A percentile compares a stretch with the other conserved stretches of the same genome.
Evolutionary conservation across 2,113 vertebrate species (phyloP).

Genomic region (Progne subis): DNA sequence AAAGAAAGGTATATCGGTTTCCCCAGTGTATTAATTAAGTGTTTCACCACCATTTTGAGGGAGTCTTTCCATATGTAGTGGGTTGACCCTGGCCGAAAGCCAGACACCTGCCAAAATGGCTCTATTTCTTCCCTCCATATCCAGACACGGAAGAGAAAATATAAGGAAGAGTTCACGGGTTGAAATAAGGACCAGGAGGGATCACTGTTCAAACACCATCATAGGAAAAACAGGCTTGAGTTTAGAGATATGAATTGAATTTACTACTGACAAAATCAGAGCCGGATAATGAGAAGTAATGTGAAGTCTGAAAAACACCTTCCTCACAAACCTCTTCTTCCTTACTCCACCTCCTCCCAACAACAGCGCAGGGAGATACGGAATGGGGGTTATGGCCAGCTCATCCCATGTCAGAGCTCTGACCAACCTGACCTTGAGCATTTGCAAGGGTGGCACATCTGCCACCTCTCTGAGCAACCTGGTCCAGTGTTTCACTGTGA

Average conservation of each 20-base stretch:
- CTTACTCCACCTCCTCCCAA: neutral
- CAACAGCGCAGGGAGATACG: rapidly evolving
- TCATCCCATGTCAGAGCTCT: neutral
- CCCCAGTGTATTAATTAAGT: neutral
- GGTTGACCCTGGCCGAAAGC: neutral
- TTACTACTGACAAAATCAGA: neutral
- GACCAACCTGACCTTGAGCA: neutral
- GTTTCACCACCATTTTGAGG: neutral
- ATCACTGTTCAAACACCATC: neutral
- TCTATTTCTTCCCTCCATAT: neutral
- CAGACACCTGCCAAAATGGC: neutral
- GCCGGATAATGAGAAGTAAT: neutral
- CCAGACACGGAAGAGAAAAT: neutral
- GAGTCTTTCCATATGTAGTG: neutral
- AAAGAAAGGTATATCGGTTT: neutral
- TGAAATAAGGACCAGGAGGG: neutral
- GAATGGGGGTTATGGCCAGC: neutral
- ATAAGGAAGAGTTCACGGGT: rapidly evolving
- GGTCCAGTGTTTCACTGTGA: neutral
- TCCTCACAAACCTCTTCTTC: neutral
- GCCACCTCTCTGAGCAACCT: neutral
- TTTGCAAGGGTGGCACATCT: neutral
- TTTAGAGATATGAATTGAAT: neutral
- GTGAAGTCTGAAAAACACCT: neutral
- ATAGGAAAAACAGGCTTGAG: neutral